phyloP scores from a whole-genome alignment of 2,113 vertebrate species.

The Sebastes schlegelii region DNA sequence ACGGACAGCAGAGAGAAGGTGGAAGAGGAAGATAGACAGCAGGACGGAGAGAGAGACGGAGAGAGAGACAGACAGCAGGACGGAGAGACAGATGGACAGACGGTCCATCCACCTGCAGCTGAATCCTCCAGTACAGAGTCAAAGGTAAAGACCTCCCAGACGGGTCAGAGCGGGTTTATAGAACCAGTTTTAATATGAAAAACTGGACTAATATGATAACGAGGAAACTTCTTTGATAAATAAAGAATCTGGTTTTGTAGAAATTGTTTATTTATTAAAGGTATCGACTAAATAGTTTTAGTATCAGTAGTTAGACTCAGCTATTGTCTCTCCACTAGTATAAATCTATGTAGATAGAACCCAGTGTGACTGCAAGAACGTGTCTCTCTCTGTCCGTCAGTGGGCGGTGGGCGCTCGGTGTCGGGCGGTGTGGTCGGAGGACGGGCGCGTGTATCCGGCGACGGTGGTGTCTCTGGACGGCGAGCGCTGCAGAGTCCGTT shows the following conservation, averaged over 20 bases:
- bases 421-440: slow-evolving; percentile 63
- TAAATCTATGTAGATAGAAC: background rate
- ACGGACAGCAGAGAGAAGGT: background rate
- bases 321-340: background rate
- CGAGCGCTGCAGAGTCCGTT: slow-evolving; percentile 65
- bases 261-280: background rate
- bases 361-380: too few species aligned
- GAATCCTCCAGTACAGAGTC: background rate
- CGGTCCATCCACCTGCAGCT: background rate
- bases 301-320: background rate
- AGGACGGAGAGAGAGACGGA: background rate
- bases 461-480: slow-evolving; percentile 55
- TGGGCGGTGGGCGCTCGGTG: slow-evolving; percentile 72
- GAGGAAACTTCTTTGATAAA: too few species aligned
- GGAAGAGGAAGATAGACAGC: background rate
- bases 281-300: background rate
- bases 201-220: background rate
- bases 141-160: slow-evolving; percentile 10
- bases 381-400: slow-evolving; percentile 22
- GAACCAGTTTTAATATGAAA: background rate
- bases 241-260: background rate
- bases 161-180: too few species aligned
- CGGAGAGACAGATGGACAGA: background rate
- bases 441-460: slow-evolving; percentile 63
- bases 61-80: background rate